Base-by-base conservation (phyloP, 2,113 vertebrate species). In the Dipodomys merriami region DNA sequence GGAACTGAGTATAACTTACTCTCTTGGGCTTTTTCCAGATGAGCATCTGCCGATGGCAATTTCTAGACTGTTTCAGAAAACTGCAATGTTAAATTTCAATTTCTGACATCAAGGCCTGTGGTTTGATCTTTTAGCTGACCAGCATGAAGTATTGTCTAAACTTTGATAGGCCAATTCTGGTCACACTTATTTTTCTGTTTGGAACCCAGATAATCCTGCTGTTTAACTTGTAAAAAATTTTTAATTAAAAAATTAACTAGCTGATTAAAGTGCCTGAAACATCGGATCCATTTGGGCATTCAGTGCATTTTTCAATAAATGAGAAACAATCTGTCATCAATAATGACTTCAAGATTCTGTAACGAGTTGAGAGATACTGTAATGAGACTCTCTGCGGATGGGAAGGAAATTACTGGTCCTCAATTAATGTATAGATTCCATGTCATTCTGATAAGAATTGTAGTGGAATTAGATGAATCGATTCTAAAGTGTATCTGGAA, bases 401-500 rank as follows among this genome's bases (percentile, higher is more conserved):
- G 19, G 57, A 83, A 72, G 15, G 44, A 65, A 19, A 72, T 25
- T 13, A 29, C 88, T 16, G 71, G 2, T 89, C 80, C 7, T 29
- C 22, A 86, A 81, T 29, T 46, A 67, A 64, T 57, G 16, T 25
- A 20, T 23, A 16, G 49, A 83, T 64, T 94, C 35, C 53, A 3
- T 53, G 19, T n/a, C 16, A 82, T 84, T 60, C 2, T 20, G 22
- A 11, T 90, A 78, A 88, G n/a, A 88, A 80, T 53, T 44, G 1
- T 11, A 81, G 53, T 78, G 18, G 3, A 73, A 81, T 57, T 87
- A 77, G 39, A 62, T 49, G 69, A 80, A 16, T 19, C 23, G 27
- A 84, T 35, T 84, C 35, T 82, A 60, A 91, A 85, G 35, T 20
- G 82, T 71, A 72, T 72, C 35, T 60, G 22, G n/a, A 67, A 95